Evolutionary conservation across 2,113 vertebrate genomes (phyloP).

Genomic region (Cyanoliseus patagonus): DNA sequence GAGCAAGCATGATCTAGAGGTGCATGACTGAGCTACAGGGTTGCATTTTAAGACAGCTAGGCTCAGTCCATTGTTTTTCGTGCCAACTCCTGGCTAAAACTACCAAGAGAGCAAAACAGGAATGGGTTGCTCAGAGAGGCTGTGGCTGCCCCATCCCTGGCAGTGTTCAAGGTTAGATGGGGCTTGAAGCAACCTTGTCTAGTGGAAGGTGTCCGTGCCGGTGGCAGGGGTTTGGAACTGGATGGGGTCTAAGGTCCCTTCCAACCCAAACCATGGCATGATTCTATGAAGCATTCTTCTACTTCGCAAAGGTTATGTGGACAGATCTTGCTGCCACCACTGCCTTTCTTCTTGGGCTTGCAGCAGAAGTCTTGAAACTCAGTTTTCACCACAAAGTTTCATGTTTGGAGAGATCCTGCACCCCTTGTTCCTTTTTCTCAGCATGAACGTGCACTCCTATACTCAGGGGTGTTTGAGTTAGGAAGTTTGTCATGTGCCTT

Average conservation of each 20-base stretch:
- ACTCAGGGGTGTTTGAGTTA: not conserved
- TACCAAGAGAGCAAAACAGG: not conserved
- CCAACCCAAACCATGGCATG: not conserved
- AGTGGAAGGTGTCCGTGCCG: not conserved
- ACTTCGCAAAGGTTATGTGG: not conserved
- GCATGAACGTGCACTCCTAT: not conserved
- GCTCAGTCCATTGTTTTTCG: not conserved
- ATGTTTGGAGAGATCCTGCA: not conserved
- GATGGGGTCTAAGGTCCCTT: not conserved
- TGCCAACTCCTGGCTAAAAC: not conserved
- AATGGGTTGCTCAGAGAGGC: not conserved
- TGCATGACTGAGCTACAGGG: not conserved
- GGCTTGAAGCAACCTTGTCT: not conserved
- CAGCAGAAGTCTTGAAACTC: not conserved
- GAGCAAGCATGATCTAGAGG: not conserved
- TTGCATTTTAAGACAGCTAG: not conserved
- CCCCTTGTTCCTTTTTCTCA: not conserved
- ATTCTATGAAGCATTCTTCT: not conserved
- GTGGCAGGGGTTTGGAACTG: not conserved
- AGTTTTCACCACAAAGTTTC: rapidly evolving
- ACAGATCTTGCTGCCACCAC: not conserved
- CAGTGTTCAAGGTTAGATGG: not conserved
- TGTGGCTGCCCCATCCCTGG: not conserved
- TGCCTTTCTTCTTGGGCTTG: not conserved
- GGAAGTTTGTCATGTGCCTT: not conserved